Evolutionary conservation across 2,888 invertebrate genomes (phyloP), one percentile per base, ranked within the genome.

Genomic region (Hybos culiciformis): DNA sequence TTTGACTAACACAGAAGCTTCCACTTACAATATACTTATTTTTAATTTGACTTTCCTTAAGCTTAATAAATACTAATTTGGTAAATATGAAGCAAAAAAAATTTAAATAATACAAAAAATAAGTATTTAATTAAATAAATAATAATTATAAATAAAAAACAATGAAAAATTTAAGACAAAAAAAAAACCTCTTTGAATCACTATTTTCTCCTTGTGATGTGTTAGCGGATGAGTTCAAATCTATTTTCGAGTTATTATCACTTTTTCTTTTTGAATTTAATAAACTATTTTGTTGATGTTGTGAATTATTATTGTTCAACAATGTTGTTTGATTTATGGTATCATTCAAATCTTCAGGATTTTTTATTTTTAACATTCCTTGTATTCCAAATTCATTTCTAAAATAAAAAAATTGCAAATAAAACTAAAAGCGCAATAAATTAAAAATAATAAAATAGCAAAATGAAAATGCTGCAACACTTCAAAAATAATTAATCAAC

Each of bases 361-460:
- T 78, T 61, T 77, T 79, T 55, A 78, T 70, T 56, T 77, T 80
- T 48, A 80, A 80, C 75, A 78, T 77, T 60, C 80, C 80, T 60
- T 77, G 74, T 56, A 80, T 70, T 46, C 80, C 80, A 63, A 78
- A 72, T 61, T 80, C 80, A 72, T 77, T 77, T 71, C 80, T 78
- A 59, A 45, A 49, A 41, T 41, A 49, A 39, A 43, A 42, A 42
- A 34, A 42, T 26, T 29, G 26, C 42, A 39, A 39, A 41, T 44
- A 26, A 40, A 40, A 47, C 37, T 38, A 37, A 42, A 24, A 45
- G 39, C 44, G 36, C n/a, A 42, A 43, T 46, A 33, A 42, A 32
- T 37, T 41, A 37, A 37, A 42, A 33, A 20, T 34, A 20, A 34
- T 43, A 33, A 5, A 36, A 39, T 29, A 14, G 39, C 4, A 33